phyloP scores from a whole-genome alignment of 1,140 invertebrate genomes.

The Megalonaias nervosa region DNA sequence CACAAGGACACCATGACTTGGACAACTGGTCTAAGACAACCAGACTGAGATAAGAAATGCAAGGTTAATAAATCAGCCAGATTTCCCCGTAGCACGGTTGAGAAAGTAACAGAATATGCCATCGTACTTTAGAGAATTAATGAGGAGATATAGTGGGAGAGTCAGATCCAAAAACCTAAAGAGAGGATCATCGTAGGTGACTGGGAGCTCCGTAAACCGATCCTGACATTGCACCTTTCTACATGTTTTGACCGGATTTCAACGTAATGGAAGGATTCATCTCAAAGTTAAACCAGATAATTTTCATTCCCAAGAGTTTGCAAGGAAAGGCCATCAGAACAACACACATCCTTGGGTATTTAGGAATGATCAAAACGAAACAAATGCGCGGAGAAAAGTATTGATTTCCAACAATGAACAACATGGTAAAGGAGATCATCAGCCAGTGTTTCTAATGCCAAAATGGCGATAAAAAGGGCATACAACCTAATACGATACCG shows the following conservation, averaged over 20 bases:
- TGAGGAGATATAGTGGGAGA: neutral
- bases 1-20: too few relatives aligned
- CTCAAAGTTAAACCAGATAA: slow-evolving; percentile 22
- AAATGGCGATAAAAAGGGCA: slow-evolving; percentile 26
- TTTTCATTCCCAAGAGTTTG: slow-evolving; percentile 38
- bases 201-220: slow-evolving; percentile 18
- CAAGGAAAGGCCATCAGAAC: slow-evolving; percentile 32
- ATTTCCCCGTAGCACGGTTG: slow-evolving; percentile 23
- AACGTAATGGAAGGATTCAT: slow-evolving; percentile 24
- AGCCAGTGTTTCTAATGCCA: slow-evolving; percentile 38
- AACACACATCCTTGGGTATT: slow-evolving; percentile 35
- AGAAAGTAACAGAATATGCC: slow-evolving; percentile 10
- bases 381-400: slow-evolving; percentile 37
- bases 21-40: too few relatives aligned
- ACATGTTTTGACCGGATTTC: slow-evolving; percentile 27
- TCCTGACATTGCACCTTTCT: slow-evolving; percentile 20
- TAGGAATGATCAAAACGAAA: slow-evolving; percentile 49
- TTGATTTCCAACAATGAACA: slow-evolving; percentile 38
- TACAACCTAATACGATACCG: slow-evolving; percentile 32
- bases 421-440: slow-evolving; percentile 30
- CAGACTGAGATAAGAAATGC: too few relatives aligned
- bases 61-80: slow-evolving; percentile 26
- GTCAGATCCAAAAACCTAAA: slow-evolving; percentile 13
- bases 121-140: slow-evolving; percentile 13
- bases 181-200: slow-evolving; percentile 12